A percentile compares a stretch with the other conserved stretches of the same genome.
phyloP scores from a whole-genome alignment of 2,888 invertebrate species.

The Synanthedon tipuliformis region DNA sequence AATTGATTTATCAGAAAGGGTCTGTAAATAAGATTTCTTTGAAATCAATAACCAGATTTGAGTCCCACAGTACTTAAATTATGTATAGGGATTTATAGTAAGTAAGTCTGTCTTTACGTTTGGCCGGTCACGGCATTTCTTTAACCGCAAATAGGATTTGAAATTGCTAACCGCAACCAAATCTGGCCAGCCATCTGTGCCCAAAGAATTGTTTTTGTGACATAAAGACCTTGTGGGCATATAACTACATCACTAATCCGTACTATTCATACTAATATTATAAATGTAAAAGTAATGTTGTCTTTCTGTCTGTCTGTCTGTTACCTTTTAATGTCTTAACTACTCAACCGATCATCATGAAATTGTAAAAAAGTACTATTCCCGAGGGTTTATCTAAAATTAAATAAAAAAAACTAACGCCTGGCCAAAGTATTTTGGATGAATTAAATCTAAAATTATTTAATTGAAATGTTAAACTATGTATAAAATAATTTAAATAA shows the following conservation, averaged over 20 bases:
- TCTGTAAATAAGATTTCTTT: constrained; percentile 5
- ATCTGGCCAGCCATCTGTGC: constrained; percentile 60
- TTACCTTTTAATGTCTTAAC: too few relatives aligned
- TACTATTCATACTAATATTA: too few relatives aligned
- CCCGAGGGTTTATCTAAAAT: too few relatives aligned
- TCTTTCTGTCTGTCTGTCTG: too few relatives aligned
- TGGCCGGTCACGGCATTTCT: constrained; percentile 35
- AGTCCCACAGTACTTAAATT: constrained; percentile 25
- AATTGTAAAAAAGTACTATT: too few relatives aligned
- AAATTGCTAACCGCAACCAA: constrained; percentile 28
- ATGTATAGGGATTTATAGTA: constrained; percentile 34
- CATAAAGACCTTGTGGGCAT: constrained; percentile 20
- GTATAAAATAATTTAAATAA: too few relatives aligned
- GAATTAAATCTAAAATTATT: too few relatives aligned
- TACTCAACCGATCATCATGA: too few relatives aligned
- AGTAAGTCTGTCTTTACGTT: constrained; percentile 44
- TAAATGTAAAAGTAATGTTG: too few relatives aligned
- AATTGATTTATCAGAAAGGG: constrained; percentile 2
- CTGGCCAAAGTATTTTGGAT: too few relatives aligned
- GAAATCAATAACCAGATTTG: constrained; percentile 7
- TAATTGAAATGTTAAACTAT: too few relatives aligned
- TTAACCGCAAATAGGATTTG: constrained; percentile 55
- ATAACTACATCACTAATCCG: neutral
- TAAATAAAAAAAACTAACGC: too few relatives aligned
- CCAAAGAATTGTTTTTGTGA: constrained; percentile 33